Percentiles rank a stretch among this genome's conserved stretches.
Evolutionary conservation across 2,888 invertebrate species (phyloP).

Genomic region (Melipona bicolor): DNA sequence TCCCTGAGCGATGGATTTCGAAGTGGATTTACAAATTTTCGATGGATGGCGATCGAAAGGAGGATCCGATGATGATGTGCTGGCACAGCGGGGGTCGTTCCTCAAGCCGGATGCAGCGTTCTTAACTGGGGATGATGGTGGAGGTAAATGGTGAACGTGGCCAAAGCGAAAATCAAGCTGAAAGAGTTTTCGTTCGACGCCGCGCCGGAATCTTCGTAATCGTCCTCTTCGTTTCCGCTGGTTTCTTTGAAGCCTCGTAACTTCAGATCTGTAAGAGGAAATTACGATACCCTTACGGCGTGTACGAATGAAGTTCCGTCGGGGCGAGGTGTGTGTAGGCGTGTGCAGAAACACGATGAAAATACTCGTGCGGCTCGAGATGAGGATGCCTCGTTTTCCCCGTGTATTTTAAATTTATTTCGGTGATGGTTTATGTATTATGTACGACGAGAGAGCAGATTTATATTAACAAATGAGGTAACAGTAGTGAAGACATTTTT

Average conservation of each 20-base stretch:
- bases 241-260: conserved; percentile 79
- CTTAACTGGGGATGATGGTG: conserved; percentile 78
- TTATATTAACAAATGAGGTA: not conserved
- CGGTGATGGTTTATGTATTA: too few species aligned
- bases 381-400: not conserved
- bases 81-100: conserved; percentile 45
- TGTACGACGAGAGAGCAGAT: not conserved
- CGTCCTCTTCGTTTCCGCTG: conserved; percentile 74
- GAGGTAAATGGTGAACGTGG: conserved; percentile 73
- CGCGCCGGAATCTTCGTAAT: conserved; percentile 78
- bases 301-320: not conserved
- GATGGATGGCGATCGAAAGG: conserved; percentile 60
- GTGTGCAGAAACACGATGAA: not conserved
- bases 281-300: not conserved
- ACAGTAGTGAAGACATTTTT: not conserved
- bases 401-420: too few species aligned
- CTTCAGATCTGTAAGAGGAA: conserved; percentile 75
- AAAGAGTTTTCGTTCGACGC: conserved; percentile 64
- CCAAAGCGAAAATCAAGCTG: conserved; percentile 66
- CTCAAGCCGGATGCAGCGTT: conserved; percentile 79
- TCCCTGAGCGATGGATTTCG: conserved; percentile 72
- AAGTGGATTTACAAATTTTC: conserved; percentile 68
- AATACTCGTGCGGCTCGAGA: not conserved
- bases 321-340: too few species aligned
- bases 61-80: conserved; percentile 58